Percentiles rank a stretch among this genome's conserved stretches.
These are phyloP conservation scores for Trachelus iudaicus DNA, from an alignment of 2,888 invertebrate genomes.

Conservation along the genomic window DNA sequence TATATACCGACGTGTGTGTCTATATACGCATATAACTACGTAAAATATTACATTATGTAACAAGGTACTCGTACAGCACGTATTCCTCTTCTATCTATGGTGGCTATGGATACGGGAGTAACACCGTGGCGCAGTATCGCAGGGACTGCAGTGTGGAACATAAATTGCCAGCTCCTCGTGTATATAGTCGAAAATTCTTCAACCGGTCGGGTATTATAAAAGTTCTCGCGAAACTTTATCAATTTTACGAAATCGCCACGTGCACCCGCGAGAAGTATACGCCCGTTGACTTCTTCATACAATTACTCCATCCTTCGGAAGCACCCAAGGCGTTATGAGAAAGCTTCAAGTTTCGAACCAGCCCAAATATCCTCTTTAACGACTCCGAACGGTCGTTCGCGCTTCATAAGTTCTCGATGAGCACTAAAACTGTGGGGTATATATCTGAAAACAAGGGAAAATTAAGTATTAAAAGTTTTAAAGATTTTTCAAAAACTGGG, in stretches of 20 bases:
- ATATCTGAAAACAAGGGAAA: no score
- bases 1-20: no score
- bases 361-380: not conserved
- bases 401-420: no score
- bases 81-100: no score
- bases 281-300: slow-evolving; percentile 37
- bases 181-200: slow-evolving; percentile 58
- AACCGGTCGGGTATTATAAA: slow-evolving; percentile 57
- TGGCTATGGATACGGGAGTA: no score
- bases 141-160: slow-evolving; percentile 39
- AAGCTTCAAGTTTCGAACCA: not conserved
- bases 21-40: no score
- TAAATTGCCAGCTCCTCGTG: slow-evolving; percentile 55
- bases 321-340: slow-evolving; percentile 5
- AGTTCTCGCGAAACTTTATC: slow-evolving; percentile 63
- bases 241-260: slow-evolving; percentile 63
- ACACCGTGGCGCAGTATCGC: not conserved
- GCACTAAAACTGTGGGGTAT: no score
- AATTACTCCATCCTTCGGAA: slow-evolving; percentile 27
- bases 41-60: no score
- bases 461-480: no score
- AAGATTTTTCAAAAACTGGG: no score
- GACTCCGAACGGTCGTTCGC: no score
- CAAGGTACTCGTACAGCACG: no score
- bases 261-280: slow-evolving; percentile 30